phyloP scores from a whole-genome alignment of 2,113 vertebrate genomes.

The Oreochromis tanganicae region DNA sequence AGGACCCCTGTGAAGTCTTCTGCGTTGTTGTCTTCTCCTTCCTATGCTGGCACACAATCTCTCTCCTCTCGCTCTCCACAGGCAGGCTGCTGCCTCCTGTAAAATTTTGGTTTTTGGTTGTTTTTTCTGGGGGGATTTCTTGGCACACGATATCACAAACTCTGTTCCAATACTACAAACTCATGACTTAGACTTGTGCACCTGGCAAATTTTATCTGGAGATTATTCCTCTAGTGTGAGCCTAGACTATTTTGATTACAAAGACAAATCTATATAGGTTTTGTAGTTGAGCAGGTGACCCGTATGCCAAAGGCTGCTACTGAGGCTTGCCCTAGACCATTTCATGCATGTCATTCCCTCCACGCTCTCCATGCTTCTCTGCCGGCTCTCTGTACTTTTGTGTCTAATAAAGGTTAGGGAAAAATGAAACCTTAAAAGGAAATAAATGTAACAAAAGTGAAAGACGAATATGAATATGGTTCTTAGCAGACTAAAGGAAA shows the following conservation, averaged over 20 bases:
- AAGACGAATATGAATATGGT: background rate
- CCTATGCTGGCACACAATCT: accelerated
- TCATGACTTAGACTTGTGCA: background rate
- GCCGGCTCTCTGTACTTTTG: background rate
- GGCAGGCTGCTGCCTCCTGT: background rate
- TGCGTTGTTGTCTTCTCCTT: background rate
- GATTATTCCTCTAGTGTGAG: background rate
- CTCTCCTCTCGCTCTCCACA: background rate
- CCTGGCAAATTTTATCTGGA: background rate
- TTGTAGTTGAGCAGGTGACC: background rate
- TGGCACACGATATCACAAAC: accelerated
- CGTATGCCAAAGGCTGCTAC: background rate
- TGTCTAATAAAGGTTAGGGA: background rate
- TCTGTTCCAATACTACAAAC: background rate
- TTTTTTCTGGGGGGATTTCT: background rate
- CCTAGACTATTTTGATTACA: background rate
- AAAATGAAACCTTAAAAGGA: background rate
- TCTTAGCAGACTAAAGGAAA: accelerated
- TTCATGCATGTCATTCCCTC: background rate
- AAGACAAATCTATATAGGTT: background rate
- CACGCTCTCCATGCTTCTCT: accelerated
- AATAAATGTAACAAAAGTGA: background rate
- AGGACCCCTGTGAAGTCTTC: background rate
- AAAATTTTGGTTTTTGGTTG: accelerated
- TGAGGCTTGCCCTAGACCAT: background rate